phyloP scores from a whole-genome alignment of 2,113 vertebrate genomes.

The Seriola dumerili region DNA sequence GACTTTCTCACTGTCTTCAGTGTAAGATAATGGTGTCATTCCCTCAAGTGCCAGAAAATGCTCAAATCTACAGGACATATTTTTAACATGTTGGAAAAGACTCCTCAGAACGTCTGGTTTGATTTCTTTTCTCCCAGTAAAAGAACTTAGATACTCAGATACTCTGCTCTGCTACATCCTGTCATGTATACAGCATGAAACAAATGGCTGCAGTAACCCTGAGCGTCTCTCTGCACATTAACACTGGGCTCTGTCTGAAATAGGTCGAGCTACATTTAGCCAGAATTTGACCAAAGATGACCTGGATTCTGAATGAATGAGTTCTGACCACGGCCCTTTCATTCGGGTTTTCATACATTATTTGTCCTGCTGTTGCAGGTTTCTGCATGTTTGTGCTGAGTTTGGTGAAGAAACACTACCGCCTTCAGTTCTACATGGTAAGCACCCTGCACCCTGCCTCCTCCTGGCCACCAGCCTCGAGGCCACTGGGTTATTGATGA shows the following conservation, averaged over 20 bases:
- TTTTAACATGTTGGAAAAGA: neutral
- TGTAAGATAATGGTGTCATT: neutral
- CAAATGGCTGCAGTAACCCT: constrained; percentile 1
- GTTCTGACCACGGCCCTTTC: neutral
- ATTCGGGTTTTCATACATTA: neutral
- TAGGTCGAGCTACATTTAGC: constrained; percentile 55
- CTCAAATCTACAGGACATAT: neutral
- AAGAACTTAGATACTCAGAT: neutral
- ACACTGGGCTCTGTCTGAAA: constrained; percentile 39
- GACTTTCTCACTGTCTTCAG: neutral
- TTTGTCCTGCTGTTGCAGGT: constrained; percentile 76
- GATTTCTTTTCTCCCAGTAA: neutral
- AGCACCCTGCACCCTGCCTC: constrained; percentile 52
- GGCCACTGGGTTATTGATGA: constrained; percentile 59
- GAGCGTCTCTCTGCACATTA: constrained; percentile 6
- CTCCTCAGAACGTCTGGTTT: neutral
- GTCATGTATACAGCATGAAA: neutral
- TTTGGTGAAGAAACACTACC: constrained; percentile 98
- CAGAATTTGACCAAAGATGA: constrained; percentile 35
- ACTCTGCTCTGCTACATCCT: neutral
- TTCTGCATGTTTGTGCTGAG: constrained; percentile 99
- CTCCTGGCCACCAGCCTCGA: neutral
- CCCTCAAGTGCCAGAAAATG: neutral
- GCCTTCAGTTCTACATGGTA: constrained; percentile 99
- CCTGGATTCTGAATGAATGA: constrained; percentile 20